Base-by-base conservation (phyloP, 2,888 invertebrate species). In the Nebria brevicollis region DNA sequence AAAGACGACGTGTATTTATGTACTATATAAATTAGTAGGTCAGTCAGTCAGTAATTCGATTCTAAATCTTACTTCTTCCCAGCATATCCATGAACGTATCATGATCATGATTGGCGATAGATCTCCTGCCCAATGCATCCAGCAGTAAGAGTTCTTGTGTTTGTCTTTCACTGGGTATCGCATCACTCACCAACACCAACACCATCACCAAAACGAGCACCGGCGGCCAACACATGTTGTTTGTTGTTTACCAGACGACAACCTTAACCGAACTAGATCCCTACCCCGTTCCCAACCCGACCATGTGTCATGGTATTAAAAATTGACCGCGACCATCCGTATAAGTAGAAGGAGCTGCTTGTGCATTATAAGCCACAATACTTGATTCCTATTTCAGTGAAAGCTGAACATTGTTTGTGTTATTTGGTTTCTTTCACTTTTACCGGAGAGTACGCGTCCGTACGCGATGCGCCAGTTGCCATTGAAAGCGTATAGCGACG, bases 81-180 rank as follows among this genome's bases (percentile, higher is more conserved):
- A 96, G 90, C 91, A 96, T 93, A 88, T 96, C 95, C 92, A 96
- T 94, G 83, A 96, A 93, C 75, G 94, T 94, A 85, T 93, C 93
- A 85, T 95, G 93, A 82, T 91, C 91, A 80, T 92, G 92, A 25
- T 90, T 87, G 41, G 89, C 89, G 10, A 92, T 90, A 6, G 91
- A 91, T 84, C 94, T 91, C 77, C 94, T 92, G 0, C 94, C 94
- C 72, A 95, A 88, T 0, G 94, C 94, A 82, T 95, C 95, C 85
- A 95, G 88, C 72, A 95, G 89, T 83, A 95, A 89, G 83, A 95
- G 91, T 85, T 95, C 95, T 86, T 95, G 94, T 83, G 95, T 94
- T 86, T 95, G 95, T 84, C 93, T 91, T 86, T 92, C 90, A 83
- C 90, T 90, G 83, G 94, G 91, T 86, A 92, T 83, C 86, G 87